Base-by-base conservation (phyloP, 2,888 invertebrate genomes). In the Pseudococcus viburni region DNA sequence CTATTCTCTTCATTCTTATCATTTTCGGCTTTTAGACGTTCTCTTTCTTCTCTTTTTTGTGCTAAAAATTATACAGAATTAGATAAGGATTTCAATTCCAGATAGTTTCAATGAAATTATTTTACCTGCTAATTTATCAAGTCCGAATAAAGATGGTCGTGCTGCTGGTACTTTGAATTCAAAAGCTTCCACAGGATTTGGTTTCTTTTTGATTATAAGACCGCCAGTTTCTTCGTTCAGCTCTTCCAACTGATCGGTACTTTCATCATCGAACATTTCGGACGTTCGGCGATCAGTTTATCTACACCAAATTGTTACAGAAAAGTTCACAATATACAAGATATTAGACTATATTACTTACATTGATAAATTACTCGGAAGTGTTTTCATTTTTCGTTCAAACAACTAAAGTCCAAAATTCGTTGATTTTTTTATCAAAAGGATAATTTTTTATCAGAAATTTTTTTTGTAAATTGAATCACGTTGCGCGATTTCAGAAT, bases 111-210 rank as follows among this genome's bases (percentile, higher is more conserved):
- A 33, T 0, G 39, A 59, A 33, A 59, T 15, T 59, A 59, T 83
- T 89, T 89, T 90, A 91, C 92, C 96, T 22, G 97, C 97, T 89
- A 98, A 92, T 91, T 95, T 96, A 91, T 98, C 97, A 85, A 98
- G 92, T 0, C 98, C 98, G 8, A 97, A 92, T 11, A 96, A 92
- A 0, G 97, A 97, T 64, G 94, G 93, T 89, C 90, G 90, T 0
- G 90, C 90, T 90, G 94, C 94, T 0, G 95, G 96, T 86, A 95
- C 94, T 92, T 96, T 96, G 90, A 96, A 96, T 83, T 90, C 89
- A 88, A 90, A 90, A 84, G 89, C 90, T 39, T 90, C 90, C 39
- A 89, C 89, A 19, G 90, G 90, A n/a, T 92, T 92, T 2, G 93
- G 92, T 91, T 94, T 95, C 92, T 95, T 96, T 90, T 95, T 94